Evolutionary conservation across 2,113 vertebrate species (phyloP).

Genomic region (Colinus virginianus): DNA sequence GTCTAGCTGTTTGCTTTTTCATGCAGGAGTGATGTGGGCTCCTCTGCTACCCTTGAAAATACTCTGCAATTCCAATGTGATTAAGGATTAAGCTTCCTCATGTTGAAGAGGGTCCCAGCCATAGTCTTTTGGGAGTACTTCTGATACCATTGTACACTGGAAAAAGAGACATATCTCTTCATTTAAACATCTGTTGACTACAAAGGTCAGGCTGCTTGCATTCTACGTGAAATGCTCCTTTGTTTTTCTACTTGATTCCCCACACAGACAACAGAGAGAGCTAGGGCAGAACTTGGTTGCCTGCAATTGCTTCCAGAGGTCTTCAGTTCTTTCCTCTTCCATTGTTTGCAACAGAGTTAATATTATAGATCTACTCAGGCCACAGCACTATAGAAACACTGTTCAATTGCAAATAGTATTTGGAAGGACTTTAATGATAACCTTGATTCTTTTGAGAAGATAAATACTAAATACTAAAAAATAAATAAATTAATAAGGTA

Average conservation of each 20-base stretch:
- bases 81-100: background rate
- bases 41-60: background rate
- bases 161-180: background rate
- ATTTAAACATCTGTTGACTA: accelerated
- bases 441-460: background rate
- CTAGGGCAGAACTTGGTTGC: background rate
- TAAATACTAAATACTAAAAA: background rate
- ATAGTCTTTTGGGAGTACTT: background rate
- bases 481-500: background rate
- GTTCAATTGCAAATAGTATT: background rate
- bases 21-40: background rate
- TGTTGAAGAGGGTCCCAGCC: background rate
- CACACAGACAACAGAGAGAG: background rate
- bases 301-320: background rate
- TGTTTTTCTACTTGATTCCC: background rate
- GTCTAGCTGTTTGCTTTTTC: background rate
- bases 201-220: background rate
- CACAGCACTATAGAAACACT: background rate
- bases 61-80: background rate
- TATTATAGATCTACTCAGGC: background rate
- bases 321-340: background rate
- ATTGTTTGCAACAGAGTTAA: background rate
- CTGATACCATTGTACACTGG: background rate
- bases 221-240: accelerated
- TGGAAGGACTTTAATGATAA: background rate